phyloP scores from a whole-genome alignment of 2,113 vertebrate genomes.

The Leucoraja erinaceus region DNA sequence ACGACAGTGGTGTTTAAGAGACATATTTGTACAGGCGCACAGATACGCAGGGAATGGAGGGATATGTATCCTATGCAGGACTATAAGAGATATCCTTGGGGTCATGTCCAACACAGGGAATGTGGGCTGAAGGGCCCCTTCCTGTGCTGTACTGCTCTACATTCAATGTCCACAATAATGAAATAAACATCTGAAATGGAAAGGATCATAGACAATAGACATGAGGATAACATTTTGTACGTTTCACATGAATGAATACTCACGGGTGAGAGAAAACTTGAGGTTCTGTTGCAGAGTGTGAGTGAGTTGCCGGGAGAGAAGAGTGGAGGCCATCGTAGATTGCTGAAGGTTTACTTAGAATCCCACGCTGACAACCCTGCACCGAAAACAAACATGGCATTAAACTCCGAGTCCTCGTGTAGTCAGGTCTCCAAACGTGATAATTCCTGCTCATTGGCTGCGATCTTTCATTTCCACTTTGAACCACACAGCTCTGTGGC shows the following conservation, averaged over 20 bases:
- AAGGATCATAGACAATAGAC: not conserved
- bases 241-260: conserved; percentile 39
- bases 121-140: no score
- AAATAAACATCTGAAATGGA: not conserved
- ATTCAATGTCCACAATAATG: no score
- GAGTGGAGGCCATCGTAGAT: conserved; percentile 66
- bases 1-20: no score
- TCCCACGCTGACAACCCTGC: not conserved
- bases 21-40: no score
- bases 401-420: not conserved
- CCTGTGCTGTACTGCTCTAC: no score
- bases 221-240: not conserved
- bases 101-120: no score
- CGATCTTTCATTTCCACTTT: not conserved
- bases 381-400: not conserved
- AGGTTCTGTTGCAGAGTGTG: conserved; percentile 61
- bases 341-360: not conserved
- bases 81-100: no score
- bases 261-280: conserved; percentile 57
- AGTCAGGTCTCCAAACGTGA: not conserved
- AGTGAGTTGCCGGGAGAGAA: conserved; percentile 65
- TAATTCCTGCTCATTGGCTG: not conserved
- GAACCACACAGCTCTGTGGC: no score
- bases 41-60: no score
- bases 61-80: no score